Evolutionary conservation across 2,113 vertebrate species (phyloP).

Genomic region (Apteryx mantelli): DNA sequence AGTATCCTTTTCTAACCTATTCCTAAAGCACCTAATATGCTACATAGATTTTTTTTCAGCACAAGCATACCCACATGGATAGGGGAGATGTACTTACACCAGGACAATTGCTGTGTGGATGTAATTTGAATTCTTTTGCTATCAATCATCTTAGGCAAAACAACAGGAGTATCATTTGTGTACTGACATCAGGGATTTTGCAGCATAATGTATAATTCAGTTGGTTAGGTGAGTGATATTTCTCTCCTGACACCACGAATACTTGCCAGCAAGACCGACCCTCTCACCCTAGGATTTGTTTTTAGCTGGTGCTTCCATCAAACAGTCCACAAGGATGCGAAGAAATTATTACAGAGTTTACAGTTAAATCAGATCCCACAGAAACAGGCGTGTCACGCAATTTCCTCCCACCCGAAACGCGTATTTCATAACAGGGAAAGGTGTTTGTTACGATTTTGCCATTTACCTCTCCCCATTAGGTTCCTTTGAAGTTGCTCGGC

Average conservation of each 20-base stretch:
- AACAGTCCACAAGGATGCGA: background rate
- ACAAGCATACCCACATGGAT: background rate
- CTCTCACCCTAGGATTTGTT: background rate
- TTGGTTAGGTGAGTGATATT: background rate
- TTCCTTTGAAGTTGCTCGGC: background rate
- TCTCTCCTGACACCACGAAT: constrained; percentile 43
- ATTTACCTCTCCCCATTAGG: background rate
- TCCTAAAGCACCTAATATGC: background rate
- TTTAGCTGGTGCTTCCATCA: constrained; percentile 31
- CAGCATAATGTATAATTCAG: constrained; percentile 57
- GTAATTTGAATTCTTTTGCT: constrained; percentile 61
- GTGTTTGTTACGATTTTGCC: background rate
- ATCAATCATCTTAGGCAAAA: constrained; percentile 42
- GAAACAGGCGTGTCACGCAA: background rate
- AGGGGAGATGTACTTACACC: constrained; percentile 27
- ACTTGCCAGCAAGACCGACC: constrained; percentile 20
- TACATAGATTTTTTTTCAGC: background rate
- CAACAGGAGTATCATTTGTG: constrained; percentile 17
- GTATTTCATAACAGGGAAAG: background rate
- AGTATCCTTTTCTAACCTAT: background rate
- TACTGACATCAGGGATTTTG: constrained; percentile 20
- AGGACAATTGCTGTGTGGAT: constrained; percentile 41
- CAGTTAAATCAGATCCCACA: background rate
- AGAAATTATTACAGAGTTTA: background rate
- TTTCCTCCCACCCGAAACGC: background rate